Evolutionary conservation across 2,113 vertebrate genomes (phyloP).

Genomic region (Tupaia tana): DNA sequence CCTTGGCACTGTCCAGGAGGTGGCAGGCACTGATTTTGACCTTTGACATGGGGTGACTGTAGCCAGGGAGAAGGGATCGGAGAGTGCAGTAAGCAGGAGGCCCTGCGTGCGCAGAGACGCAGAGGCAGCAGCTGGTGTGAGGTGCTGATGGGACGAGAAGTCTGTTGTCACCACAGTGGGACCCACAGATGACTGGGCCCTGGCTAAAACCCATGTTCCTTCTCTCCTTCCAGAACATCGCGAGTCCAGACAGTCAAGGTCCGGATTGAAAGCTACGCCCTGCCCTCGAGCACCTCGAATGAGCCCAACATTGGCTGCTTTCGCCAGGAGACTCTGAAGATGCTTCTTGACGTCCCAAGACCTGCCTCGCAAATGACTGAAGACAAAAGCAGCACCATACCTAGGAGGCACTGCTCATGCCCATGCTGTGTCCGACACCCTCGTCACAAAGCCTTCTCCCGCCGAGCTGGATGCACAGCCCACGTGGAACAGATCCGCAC

Average conservation of each 20-base stretch:
- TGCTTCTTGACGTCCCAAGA: background rate
- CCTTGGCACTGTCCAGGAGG: background rate
- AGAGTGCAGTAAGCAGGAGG: background rate
- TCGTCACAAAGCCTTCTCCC: background rate
- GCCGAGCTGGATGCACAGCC: background rate
- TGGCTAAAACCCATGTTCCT: background rate
- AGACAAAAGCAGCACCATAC: too few species aligned
- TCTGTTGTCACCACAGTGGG: background rate
- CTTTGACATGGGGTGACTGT: background rate
- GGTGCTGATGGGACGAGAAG: background rate
- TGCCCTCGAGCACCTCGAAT: background rate
- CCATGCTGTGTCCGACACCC: rapidly evolving
- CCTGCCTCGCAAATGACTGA: background rate
- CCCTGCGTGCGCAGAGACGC: background rate
- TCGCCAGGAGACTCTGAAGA: background rate
- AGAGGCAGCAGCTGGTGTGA: background rate
- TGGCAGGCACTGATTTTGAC: background rate
- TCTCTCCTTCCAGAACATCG: conserved; percentile 45
- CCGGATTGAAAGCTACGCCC: conserved; percentile 69
- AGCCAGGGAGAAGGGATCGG: background rate
- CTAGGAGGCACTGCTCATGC: too few species aligned
- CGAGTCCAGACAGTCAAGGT: conserved; percentile 48
- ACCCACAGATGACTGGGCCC: background rate
- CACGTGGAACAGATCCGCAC: rapidly evolving
- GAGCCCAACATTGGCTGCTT: background rate